phyloP scores from a whole-genome alignment of 2,113 vertebrate species.

The Fregetta grallaria region DNA sequence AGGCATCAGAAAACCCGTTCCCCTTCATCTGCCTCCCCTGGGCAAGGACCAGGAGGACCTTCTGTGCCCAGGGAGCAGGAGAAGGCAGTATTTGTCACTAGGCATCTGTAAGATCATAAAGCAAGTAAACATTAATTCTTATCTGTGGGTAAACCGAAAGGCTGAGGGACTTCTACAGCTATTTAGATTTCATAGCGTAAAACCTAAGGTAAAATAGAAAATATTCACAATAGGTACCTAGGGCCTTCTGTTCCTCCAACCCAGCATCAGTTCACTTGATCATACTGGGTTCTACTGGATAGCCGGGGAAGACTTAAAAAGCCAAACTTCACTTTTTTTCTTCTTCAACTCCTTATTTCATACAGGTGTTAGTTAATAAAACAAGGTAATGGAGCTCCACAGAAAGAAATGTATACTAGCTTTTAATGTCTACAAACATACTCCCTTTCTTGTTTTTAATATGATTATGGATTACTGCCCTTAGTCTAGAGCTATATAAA shows the following conservation, averaged over 20 bases:
- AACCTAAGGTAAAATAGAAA: background rate
- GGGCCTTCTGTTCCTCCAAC: background rate
- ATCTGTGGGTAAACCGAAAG: background rate
- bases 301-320: background rate
- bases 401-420: background rate
- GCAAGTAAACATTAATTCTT: background rate
- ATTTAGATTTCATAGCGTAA: background rate
- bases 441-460: background rate
- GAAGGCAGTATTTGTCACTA: background rate
- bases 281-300: background rate
- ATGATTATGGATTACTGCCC: background rate
- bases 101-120: background rate
- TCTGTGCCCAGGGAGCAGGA: background rate
- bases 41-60: background rate
- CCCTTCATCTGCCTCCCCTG: background rate
- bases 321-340: background rate
- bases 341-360: background rate
- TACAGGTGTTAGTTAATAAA: background rate
- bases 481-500: background rate
- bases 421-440: background rate
- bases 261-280: background rate
- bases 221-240: background rate
- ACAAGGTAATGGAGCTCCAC: background rate
- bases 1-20: background rate
- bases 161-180: background rate